Percentiles rank a stretch among this genome's conserved stretches.
Evolutionary conservation across 2,888 invertebrate species (phyloP).

Genomic region (Hoplodrina blanda): DNA sequence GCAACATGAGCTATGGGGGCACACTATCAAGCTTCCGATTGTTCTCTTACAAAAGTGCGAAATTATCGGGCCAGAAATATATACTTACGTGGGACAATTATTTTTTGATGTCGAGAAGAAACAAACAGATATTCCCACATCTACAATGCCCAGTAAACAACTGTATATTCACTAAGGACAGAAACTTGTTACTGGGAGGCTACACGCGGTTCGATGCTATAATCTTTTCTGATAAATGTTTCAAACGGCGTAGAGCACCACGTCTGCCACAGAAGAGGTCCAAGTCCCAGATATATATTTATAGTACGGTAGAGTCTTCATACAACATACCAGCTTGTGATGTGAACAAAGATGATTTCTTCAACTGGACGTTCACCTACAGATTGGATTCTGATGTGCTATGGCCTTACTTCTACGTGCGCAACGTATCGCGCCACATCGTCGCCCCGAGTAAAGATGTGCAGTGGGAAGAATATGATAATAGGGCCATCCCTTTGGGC

Average conservation of each 20-base stretch:
- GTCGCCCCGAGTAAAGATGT: slow-evolving; percentile 72
- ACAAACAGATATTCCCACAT: slow-evolving; percentile 29
- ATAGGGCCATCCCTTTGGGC: slow-evolving; percentile 49
- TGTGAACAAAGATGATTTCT: slow-evolving; percentile 74
- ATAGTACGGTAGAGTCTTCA: slow-evolving; percentile 72
- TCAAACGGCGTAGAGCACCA: slow-evolving; percentile 38
- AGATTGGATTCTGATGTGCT: slow-evolving; percentile 78
- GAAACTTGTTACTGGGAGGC: slow-evolving; percentile 60
- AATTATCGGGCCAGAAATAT: slow-evolving; percentile 49
- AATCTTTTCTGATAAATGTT: slow-evolving; percentile 66
- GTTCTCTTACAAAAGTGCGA: slow-evolving; percentile 11
- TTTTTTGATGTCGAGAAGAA: slow-evolving; percentile 29
- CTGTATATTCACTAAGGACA: slow-evolving; percentile 71
- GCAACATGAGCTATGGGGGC: not conserved
- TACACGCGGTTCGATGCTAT: slow-evolving; percentile 72
- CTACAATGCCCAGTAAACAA: slow-evolving; percentile 67
- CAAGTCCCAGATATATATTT: slow-evolving; percentile 72
- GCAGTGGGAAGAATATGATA: slow-evolving; percentile 63
- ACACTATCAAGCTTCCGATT: not conserved
- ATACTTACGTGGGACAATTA: slow-evolving; percentile 67
- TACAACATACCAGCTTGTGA: slow-evolving; percentile 73
- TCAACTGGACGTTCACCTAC: slow-evolving; percentile 81
- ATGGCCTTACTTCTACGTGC: slow-evolving; percentile 76
- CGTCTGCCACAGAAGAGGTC: slow-evolving; percentile 62
- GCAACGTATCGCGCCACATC: slow-evolving; percentile 64